A percentile compares a stretch with the other conserved stretches of the same genome.
phyloP scores from a whole-genome alignment of 2,888 invertebrate genomes.

The Heliconius charithonia region DNA sequence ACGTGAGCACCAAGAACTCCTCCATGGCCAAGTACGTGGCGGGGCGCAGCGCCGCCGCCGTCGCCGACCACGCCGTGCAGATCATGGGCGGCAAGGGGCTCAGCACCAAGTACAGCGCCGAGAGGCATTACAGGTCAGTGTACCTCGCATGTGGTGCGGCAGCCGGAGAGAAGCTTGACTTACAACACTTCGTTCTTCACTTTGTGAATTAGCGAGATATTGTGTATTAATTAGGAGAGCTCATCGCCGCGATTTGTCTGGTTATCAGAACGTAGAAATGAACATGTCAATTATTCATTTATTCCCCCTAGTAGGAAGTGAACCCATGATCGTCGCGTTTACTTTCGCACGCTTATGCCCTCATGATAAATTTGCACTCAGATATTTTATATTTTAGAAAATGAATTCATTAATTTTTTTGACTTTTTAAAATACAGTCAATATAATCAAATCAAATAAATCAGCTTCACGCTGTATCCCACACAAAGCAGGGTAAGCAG shows the following conservation, averaged over 20 bases:
- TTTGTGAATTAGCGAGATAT: neutral
- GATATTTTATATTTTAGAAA: too few species aligned
- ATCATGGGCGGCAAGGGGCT: slow-evolving; percentile 90
- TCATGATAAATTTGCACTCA: too few species aligned
- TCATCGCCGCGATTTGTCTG: too few species aligned
- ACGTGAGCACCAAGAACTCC: slow-evolving; percentile 86
- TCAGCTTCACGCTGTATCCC: too few species aligned
- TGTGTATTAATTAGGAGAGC: neutral
- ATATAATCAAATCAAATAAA: too few species aligned
- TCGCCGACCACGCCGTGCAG: slow-evolving; percentile 88
- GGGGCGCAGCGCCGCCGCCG: slow-evolving; percentile 87
- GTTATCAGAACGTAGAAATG: neutral
- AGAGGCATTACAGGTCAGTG: slow-evolving; percentile 89
- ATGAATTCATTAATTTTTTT: too few species aligned
- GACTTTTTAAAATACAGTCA: too few species aligned
- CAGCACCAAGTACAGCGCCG: slow-evolving; percentile 87
- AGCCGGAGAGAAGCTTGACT: neutral
- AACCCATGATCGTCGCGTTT: neutral
- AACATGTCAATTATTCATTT: neutral
- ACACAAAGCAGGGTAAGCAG: too few species aligned
- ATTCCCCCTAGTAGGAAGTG: neutral
- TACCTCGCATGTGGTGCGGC: too few species aligned
- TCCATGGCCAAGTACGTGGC: slow-evolving; percentile 91
- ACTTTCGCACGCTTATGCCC: too few species aligned
- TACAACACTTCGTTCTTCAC: neutral